phyloP scores from a whole-genome alignment of 2,888 invertebrate species.

The Tiphia femorata region DNA sequence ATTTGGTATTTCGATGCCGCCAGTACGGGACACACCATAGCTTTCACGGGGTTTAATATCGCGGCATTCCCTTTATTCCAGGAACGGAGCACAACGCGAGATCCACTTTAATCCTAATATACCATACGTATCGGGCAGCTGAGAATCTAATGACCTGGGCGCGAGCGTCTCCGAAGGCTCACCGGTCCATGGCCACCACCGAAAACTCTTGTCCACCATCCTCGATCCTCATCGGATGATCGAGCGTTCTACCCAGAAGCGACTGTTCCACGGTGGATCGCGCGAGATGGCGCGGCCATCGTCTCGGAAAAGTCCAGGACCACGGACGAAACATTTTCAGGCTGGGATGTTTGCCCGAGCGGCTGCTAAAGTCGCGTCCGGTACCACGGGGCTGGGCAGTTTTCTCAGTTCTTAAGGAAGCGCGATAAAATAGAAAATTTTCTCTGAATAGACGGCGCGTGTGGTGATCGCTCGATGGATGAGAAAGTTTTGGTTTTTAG shows the following conservation, averaged over 20 bases:
- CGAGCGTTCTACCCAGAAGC: constrained; percentile 2
- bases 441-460: constrained; percentile 38
- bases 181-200: neutral
- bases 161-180: constrained; percentile 6
- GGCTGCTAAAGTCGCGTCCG: constrained; percentile 40
- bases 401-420: neutral
- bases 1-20: constrained; percentile 36
- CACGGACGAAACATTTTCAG: constrained; percentile 43
- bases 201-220: neutral
- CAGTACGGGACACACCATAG: constrained; percentile 36
- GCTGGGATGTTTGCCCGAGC: constrained; percentile 46
- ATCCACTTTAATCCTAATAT: constrained; percentile 64
- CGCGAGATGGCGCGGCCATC: constrained; percentile 22
- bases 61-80: constrained; percentile 62
- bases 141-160: constrained; percentile 43
- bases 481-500: neutral
- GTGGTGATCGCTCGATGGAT: neutral
- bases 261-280: constrained; percentile 9
- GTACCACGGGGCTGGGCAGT: constrained; percentile 5
- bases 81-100: constrained; percentile 53
- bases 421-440: constrained; percentile 41
- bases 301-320: constrained; percentile 9
- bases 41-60: constrained; percentile 55
- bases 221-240: constrained; percentile 12
- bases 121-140: constrained; percentile 45